These are phyloP conservation scores for Gallinago stenura DNA, from an alignment of 2,797 vertebrate species.

Conservation along the genomic window DNA sequence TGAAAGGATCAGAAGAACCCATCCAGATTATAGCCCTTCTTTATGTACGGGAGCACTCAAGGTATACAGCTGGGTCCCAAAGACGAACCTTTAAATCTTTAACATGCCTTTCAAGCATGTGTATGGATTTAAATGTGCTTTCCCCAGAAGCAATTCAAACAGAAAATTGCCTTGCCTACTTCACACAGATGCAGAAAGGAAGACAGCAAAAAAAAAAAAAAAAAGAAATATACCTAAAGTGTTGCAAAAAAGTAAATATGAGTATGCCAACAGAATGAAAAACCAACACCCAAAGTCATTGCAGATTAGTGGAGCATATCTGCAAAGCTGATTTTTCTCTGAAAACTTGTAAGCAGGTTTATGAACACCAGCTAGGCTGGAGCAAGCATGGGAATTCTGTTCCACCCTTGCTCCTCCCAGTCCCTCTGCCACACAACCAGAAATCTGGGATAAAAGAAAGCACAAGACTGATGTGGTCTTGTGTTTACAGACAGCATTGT, in stretches of 20 bases:
- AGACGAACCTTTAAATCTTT: neutral
- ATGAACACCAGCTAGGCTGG: neutral
- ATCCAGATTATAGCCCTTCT: neutral
- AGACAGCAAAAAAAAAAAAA: neutral
- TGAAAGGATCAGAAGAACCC: neutral
- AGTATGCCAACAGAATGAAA: neutral
- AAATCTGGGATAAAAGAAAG: neutral
- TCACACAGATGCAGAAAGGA: slow-evolving; percentile 11
- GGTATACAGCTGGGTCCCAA: neutral
- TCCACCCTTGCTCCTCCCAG: neutral
- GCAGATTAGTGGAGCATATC: slow-evolving; percentile 4
- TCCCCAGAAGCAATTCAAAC: slow-evolving; percentile 35
- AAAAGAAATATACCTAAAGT: neutral
- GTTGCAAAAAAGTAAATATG: neutral
- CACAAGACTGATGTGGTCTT: neutral
- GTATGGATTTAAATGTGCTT: slow-evolving; percentile 5
- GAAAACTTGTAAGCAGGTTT: neutral
- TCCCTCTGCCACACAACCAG: neutral
- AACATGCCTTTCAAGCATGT: neutral
- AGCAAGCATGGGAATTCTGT: neutral
- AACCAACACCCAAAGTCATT: slow-evolving; percentile 4
- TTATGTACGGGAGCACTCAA: neutral
- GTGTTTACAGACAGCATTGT: neutral
- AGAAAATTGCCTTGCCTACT: slow-evolving; percentile 48
- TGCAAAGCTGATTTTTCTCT: slow-evolving; percentile 1